phyloP scores from a whole-genome alignment of 2,113 vertebrate genomes.

The Suncus etruscus region DNA sequence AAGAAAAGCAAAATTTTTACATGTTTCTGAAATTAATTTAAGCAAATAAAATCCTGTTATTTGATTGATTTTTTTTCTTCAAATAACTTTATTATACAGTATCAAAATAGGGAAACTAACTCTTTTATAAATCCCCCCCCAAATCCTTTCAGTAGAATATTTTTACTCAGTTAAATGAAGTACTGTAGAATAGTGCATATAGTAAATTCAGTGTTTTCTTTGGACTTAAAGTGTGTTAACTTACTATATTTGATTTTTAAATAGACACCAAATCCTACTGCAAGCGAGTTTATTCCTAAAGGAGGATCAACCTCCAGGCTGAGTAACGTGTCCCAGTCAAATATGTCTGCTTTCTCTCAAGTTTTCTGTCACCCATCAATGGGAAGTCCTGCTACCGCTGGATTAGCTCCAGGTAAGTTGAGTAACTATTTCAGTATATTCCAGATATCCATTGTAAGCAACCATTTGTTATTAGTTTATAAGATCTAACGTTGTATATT shows the following conservation, averaged over 20 bases:
- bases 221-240: conserved; percentile 75
- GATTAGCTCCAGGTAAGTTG: conserved; percentile 94
- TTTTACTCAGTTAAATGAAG: conserved; percentile 57
- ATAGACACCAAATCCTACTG: conserved; percentile 98
- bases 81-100: conserved; percentile 42
- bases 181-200: conserved; percentile 66
- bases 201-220: conserved; percentile 62
- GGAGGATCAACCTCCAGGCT: conserved; percentile 94
- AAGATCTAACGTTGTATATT: conserved; percentile 37
- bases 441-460: conserved; percentile 60
- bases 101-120: conserved; percentile 20
- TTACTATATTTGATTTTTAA: conserved; percentile 85
- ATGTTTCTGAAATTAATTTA: conserved; percentile 43
- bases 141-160: conserved; percentile 34
- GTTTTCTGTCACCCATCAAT: conserved; percentile 96
- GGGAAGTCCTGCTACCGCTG: conserved; percentile 93
- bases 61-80: conserved; percentile 21
- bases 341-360: conserved; percentile 96
- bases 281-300: conserved; percentile 98
- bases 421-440: conserved; percentile 76
- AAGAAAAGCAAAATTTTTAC: conserved; percentile 47
- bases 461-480: conserved; percentile 37
- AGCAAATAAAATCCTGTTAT: conserved; percentile 48
- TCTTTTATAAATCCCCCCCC: background rate
- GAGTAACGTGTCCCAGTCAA: conserved; percentile 94